Evolutionary conservation across 2,797 vertebrate genomes (phyloP), one percentile per base, ranked within the genome.

Genomic region (Cyprinodon diabolis): DNA sequence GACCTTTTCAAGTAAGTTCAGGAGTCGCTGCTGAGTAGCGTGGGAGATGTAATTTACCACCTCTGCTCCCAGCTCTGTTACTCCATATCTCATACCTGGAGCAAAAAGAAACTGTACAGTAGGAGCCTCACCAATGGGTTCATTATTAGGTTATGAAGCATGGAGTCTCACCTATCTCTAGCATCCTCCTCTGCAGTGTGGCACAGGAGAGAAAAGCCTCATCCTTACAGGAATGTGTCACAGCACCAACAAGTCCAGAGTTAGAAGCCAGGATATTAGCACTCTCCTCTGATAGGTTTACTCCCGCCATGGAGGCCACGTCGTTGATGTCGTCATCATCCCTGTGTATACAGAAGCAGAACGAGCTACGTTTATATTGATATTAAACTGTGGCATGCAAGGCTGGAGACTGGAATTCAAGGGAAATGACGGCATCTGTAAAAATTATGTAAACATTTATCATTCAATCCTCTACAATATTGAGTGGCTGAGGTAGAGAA

Each of bases 241-340:
- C 94, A 0, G 95, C 95, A 71, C 98, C 98, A 69, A 99, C 97
- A 19, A 99, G 76, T 70, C 96, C 96, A 0, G 97, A 99, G 90
- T 97, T 98, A 48, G 97, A 99, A 72, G 97, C 97, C 77, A 99
- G 87, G 92, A 99, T 99, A 30, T 97, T 96, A 1, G 96, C 97
- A 1, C 96, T 99, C 91, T 99, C 98, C 87, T 99, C 98, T 0
- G 96, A 97, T 7, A 99, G 92, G 92, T 98, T 99, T 37, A 99
- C 98, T 65, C 98, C 98, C 0, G 98, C 98, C 98, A 99, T 99
- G 1, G 97, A 99, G 1, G 98, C 97, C 78, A 99, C 98, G 1
- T 99, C 98, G 0, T 99, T 99, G 86, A 99, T 97, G 91, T 99
- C 97, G 1, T 99, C 98, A 0, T 99, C 97, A 52, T 99, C 97